Conservation (phyloP, 2,797 vertebrate genomes). For the Chromis chromis region DNA sequence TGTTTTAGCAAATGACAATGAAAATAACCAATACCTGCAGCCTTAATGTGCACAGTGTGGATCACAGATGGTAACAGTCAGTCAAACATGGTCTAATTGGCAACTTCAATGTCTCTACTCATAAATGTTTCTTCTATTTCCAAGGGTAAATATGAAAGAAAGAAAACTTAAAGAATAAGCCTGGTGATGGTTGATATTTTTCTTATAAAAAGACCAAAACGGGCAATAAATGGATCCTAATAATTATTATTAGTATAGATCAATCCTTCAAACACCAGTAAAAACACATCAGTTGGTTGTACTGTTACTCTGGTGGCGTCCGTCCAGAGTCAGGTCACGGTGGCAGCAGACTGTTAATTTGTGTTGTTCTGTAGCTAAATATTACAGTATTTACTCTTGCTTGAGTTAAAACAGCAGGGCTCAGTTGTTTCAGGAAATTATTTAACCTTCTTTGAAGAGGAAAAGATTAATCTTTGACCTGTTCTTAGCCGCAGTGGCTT, state of each 20-base stretch:
- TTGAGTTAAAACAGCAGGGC: background rate
- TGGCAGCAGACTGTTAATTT: too few species aligned
- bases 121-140: background rate
- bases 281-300: too few species aligned
- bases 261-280: too few species aligned
- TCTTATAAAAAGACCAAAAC: background rate
- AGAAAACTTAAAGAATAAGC: background rate
- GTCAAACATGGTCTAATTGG: background rate
- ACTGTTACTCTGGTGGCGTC: too few species aligned
- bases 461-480: too few species aligned
- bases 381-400: background rate
- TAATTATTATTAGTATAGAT: background rate
- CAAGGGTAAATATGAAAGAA: background rate
- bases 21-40: background rate
- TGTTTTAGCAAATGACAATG: background rate
- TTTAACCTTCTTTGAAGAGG: background rate
- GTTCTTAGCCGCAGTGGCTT: too few species aligned
- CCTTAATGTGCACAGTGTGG: background rate
- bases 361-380: too few species aligned
- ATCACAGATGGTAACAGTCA: background rate
- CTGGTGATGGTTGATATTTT: background rate
- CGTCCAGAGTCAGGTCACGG: too few species aligned
- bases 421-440: background rate
- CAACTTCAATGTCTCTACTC: background rate
- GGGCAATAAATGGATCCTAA: too few species aligned